phyloP scores from a whole-genome alignment of 2,797 vertebrate species.

The Acanthornis magna region DNA sequence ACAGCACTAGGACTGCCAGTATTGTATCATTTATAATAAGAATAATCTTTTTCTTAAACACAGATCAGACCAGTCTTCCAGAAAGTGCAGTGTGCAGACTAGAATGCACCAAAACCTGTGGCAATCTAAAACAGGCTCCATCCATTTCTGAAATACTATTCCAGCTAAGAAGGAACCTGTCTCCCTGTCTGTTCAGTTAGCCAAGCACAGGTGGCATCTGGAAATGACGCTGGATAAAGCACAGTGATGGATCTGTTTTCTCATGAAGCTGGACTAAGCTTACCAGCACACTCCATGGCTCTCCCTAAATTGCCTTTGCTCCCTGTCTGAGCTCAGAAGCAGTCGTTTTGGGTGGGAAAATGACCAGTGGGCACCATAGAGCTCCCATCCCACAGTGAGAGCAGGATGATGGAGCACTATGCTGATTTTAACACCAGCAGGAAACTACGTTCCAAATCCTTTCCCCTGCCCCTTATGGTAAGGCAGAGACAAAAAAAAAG shows the following conservation, averaged over 20 bases:
- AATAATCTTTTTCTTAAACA: background rate
- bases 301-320: background rate
- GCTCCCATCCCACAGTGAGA: background rate
- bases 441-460: background rate
- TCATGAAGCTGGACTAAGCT: background rate
- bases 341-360: background rate
- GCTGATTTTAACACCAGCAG: background rate
- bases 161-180: background rate
- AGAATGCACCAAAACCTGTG: background rate
- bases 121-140: background rate
- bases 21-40: background rate
- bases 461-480: accelerated
- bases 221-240: background rate
- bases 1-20: background rate
- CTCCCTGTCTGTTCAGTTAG: background rate
- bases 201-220: background rate
- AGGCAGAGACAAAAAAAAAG: background rate
- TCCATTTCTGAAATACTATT: background rate
- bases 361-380: background rate
- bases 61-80: background rate
- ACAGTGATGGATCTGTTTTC: background rate
- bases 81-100: background rate
- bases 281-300: background rate
- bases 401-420: background rate
- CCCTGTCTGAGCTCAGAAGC: background rate